phyloP scores from a whole-genome alignment of 2,888 invertebrate genomes.

The Rhamnusium bicolor region DNA sequence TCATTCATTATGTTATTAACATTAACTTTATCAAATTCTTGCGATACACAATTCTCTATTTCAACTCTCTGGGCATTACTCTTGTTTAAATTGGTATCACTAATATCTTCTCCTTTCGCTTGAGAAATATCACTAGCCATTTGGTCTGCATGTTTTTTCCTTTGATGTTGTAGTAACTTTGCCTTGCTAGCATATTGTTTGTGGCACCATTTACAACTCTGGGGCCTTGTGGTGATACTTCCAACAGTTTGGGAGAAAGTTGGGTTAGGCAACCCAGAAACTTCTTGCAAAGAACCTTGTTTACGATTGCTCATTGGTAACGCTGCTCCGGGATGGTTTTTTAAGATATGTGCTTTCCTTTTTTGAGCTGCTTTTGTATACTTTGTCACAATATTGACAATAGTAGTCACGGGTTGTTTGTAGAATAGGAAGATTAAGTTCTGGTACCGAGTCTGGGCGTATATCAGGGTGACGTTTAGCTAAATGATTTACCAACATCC shows the following conservation, averaged over 20 bases:
- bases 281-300: conserved; percentile 55
- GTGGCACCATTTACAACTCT: conserved; percentile 86
- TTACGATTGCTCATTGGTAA: conserved; percentile 74
- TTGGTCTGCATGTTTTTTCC: conserved; percentile 76
- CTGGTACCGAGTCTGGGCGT: conserved; percentile 78
- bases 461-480: conserved; percentile 83
- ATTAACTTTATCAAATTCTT: conserved; percentile 41
- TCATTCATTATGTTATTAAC: conserved; percentile 46
- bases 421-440: conserved; percentile 84
- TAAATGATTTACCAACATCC: conserved; percentile 87
- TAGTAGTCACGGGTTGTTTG: conserved; percentile 85
- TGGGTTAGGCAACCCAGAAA: conserved; percentile 74
- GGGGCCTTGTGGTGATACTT: conserved; percentile 80
- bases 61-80: conserved; percentile 7
- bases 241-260: conserved; percentile 82
- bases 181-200: conserved; percentile 90
- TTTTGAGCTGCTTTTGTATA: conserved; percentile 89
- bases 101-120: conserved; percentile 27
- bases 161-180: conserved; percentile 80
- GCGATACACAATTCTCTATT: conserved; percentile 1
- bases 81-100: conserved; percentile 4
- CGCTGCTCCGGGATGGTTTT: conserved; percentile 86
- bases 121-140: conserved; percentile 56
- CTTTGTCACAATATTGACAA: conserved; percentile 88
- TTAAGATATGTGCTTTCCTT: conserved; percentile 85